Evolutionary conservation across 2,888 invertebrate genomes (phyloP), one percentile per base, ranked within the genome.

Genomic region (Cryptocephalus primarius): DNA sequence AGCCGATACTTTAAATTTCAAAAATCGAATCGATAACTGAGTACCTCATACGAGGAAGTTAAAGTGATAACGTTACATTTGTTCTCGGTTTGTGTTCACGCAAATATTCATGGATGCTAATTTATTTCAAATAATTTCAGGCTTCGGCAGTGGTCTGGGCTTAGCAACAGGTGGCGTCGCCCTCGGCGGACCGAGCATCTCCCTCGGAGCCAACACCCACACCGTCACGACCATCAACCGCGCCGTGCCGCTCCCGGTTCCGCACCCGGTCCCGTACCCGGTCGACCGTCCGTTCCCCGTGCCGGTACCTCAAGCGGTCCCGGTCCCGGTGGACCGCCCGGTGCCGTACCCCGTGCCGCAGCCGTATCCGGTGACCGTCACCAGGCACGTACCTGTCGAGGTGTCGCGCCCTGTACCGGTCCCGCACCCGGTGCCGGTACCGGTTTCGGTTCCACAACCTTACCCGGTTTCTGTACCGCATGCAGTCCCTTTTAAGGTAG

Each of bases 241-340:
- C 0, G 79, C 80, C 0, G 76, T 82, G 11, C 69, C 76, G 13
- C 56, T 62, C 8, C 54, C 60, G 60, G 64, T 32, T 75, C 66
- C 44, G 51, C 58, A 10, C 75, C 77, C 58, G 8, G 76, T 77
- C 55, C 77, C 77, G 10, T 78, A 79, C 1, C 71, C 73, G 1
- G 76, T 77, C 1, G 73, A 53, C 58, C 68, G 55, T 63, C 68
- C 42, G 53, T 65, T 48, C 13, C 61, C 66, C 12, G 66, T 68
- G n/a, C 54, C 61, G n/a, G 68, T 69, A 12, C 61, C 65, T 12
- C 62, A 63, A 46, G 65, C 68, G 8, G 55, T 60, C 11, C 60
- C 64, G 8, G 62, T 65, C 8, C 60, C 62, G 32, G 62, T 63
- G 10, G 75, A 72, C 1, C 74, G 77, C 0, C 78, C 79, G 1